phyloP scores from a whole-genome alignment of 2,797 vertebrate genomes.

The Squalus acanthias region DNA sequence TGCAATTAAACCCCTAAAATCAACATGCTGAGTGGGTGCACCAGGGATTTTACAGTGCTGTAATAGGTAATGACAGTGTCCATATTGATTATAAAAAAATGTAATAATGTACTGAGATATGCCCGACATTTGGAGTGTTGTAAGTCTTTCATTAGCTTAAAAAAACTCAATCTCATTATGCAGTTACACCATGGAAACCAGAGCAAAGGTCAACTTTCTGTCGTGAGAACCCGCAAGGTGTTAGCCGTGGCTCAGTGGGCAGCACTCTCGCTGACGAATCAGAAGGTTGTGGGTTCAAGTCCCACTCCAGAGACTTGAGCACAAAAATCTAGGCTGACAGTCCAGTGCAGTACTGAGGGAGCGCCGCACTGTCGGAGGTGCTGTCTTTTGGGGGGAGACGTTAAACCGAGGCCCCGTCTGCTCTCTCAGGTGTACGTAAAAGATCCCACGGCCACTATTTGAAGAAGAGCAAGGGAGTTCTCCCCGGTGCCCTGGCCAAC shows the following conservation, averaged over 20 bases:
- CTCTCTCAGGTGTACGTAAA: background rate
- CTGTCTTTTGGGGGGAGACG: too few relatives aligned
- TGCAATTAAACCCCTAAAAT: background rate
- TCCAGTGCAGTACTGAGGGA: background rate
- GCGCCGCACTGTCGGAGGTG: background rate
- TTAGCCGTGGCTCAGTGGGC: background rate
- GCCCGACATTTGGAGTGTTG: background rate
- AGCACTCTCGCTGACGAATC: background rate
- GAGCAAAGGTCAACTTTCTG: background rate
- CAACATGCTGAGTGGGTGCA: background rate
- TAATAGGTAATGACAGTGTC: background rate
- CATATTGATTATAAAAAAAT: background rate
- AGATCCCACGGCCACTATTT: background rate
- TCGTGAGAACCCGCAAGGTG: background rate
- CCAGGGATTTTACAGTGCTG: background rate
- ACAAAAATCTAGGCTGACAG: background rate
- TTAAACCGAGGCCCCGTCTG: background rate
- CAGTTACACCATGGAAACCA: slow-evolving; percentile 24
- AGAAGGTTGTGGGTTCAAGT: background rate
- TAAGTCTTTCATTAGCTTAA: background rate
- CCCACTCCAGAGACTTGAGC: background rate
- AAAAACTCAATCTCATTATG: background rate
- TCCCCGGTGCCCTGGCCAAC: background rate
- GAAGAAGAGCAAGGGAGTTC: background rate
- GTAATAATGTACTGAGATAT: background rate